Evolutionary conservation across 2,113 vertebrate species (phyloP).

Genomic region (Buteo buteo): DNA sequence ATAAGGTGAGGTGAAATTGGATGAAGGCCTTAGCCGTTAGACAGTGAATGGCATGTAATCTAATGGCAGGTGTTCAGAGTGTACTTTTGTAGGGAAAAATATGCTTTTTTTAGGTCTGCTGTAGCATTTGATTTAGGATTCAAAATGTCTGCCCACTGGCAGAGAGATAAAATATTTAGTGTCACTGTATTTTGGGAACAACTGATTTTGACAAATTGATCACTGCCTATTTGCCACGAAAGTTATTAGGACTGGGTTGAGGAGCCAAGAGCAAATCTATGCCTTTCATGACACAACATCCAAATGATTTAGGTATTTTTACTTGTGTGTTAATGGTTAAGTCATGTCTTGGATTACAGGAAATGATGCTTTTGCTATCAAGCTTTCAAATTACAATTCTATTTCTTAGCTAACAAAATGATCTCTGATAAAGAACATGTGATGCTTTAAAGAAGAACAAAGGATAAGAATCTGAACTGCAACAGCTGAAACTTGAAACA

Average conservation of each 20-base stretch:
- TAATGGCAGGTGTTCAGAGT: background rate
- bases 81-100: background rate
- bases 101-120: background rate
- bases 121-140: background rate
- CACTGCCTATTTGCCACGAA: slow-evolving; percentile 20
- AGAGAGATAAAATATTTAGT: background rate
- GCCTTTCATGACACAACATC: slow-evolving; percentile 8
- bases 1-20: background rate
- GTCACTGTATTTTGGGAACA: background rate
- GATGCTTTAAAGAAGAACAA: background rate
- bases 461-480: background rate
- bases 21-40: background rate
- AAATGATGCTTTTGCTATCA: slow-evolving; percentile 30
- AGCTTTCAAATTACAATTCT: slow-evolving; percentile 30
- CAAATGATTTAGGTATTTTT: slow-evolving; percentile 7
- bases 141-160: background rate
- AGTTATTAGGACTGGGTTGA: background rate
- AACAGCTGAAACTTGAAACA: slow-evolving; percentile 1
- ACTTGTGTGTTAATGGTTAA: slow-evolving; percentile 4
- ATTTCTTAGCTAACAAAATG: slow-evolving; percentile 3
- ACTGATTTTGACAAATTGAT: slow-evolving; percentile 46
- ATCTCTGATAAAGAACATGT: slow-evolving; percentile 35
- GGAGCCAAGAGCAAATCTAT: slow-evolving; percentile 28
- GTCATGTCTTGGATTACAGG: slow-evolving; percentile 10
- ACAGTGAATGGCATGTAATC: background rate